Percentiles rank a stretch among this genome's conserved stretches.
phyloP scores from a whole-genome alignment of 2,113 vertebrate species.

The Callocephalon fimbriatum region DNA sequence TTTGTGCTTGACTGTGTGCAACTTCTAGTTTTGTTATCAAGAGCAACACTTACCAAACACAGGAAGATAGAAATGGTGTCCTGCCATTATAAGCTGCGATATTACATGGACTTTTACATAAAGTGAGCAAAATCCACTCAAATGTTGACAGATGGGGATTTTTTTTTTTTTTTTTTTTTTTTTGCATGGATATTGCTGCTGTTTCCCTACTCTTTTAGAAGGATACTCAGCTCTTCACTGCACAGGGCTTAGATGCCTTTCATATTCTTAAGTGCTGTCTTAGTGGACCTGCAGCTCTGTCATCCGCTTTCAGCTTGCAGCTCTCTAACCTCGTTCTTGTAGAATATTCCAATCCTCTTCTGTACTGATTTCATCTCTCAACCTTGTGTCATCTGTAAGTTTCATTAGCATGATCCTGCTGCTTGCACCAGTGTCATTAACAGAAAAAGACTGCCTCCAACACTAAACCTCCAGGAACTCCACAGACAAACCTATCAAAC shows the following conservation, averaged over 20 bases:
- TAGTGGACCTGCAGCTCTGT: not conserved
- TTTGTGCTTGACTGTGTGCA: not conserved
- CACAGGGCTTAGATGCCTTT: not conserved
- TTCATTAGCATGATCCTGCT: slow-evolving; percentile 10
- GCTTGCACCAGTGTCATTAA: not conserved
- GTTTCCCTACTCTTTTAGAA: not conserved
- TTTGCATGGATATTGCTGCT: not conserved
- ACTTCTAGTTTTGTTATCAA: not conserved
- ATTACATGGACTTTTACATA: not conserved
- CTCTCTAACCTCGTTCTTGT: not conserved
- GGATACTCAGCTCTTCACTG: not conserved
- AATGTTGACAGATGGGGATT: rapidly evolving
- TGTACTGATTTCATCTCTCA: not conserved
- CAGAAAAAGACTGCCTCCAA: not conserved
- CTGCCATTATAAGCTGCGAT: not conserved
- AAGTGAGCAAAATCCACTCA: not conserved
- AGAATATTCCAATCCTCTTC: slow-evolving; percentile 1
- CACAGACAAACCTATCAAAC: not conserved
- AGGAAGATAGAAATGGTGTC: not conserved
- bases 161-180: rapidly evolving
- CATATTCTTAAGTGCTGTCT: not conserved
- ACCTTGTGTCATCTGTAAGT: not conserved
- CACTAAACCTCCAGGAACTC: not conserved
- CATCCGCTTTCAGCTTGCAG: rapidly evolving
- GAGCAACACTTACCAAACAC: not conserved